phyloP scores from a whole-genome alignment of 2,888 invertebrate species.

The Apodemia duryi region DNA sequence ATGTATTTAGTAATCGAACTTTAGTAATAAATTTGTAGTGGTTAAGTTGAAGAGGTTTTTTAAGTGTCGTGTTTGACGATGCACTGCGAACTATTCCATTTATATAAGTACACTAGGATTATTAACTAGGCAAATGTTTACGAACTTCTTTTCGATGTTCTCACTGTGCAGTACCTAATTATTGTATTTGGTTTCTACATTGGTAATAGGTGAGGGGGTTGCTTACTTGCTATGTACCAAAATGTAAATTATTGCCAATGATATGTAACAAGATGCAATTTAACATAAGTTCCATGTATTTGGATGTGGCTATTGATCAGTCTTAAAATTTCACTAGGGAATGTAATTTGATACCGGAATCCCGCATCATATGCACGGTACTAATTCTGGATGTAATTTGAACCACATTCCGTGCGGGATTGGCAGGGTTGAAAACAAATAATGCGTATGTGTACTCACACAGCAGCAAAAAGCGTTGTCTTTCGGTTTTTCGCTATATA shows the following conservation, averaged over 20 bases:
- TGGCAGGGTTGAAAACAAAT: too few relatives aligned
- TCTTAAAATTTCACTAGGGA: too few relatives aligned
- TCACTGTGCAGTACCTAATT: neutral
- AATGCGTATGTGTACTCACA: too few relatives aligned
- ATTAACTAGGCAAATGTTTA: conserved; percentile 21
- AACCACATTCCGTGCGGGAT: too few relatives aligned
- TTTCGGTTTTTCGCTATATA: too few relatives aligned
- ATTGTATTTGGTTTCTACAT: conserved; percentile 1
- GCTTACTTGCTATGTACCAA: neutral
- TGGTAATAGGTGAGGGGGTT: neutral
- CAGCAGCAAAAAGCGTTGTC: too few relatives aligned
- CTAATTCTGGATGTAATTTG: too few relatives aligned
- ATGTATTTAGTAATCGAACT: conserved; percentile 44
- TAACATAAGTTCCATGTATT: too few relatives aligned
- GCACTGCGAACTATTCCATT: conserved; percentile 42
- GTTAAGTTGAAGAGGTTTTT: conserved; percentile 48
- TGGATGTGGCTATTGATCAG: too few relatives aligned
- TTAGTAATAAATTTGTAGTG: conserved; percentile 44
- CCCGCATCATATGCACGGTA: too few relatives aligned
- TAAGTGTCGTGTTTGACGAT: conserved; percentile 38
- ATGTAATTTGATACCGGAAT: too few relatives aligned
- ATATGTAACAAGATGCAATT: too few relatives aligned
- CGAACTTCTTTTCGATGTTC: conserved; percentile 13
- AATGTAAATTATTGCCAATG: neutral
- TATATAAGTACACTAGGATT: conserved; percentile 41